These are phyloP conservation scores for Lycaon pictus DNA, from an alignment of 2,113 vertebrate genomes.

Conservation along the genomic window DNA sequence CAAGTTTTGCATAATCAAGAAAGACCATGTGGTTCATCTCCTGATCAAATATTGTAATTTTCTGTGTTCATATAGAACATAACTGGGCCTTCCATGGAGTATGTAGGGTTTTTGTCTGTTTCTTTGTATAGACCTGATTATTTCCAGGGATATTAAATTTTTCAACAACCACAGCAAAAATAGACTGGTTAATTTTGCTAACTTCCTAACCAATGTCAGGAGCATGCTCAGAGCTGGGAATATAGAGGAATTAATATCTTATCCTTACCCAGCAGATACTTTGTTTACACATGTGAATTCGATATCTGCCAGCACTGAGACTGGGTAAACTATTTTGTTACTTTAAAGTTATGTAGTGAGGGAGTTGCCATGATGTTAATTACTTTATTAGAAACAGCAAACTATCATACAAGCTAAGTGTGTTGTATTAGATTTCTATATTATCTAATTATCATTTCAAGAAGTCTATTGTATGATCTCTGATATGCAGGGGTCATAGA, in stretches of 20 bases:
- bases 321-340: neutral
- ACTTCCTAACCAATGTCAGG: neutral
- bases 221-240: neutral
- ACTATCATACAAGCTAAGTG: neutral
- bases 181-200: neutral
- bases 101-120: neutral
- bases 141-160: neutral
- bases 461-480: neutral
- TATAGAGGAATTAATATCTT: neutral
- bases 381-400: neutral
- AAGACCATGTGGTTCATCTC: neutral
- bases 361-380: neutral
- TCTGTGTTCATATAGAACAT: neutral
- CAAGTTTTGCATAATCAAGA: neutral
- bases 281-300: neutral
- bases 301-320: neutral
- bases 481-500: neutral
- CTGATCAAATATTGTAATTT: neutral
- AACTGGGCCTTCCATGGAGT: neutral
- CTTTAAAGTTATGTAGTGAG: neutral
- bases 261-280: neutral
- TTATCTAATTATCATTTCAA: constrained; percentile 9
- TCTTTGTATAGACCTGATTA: neutral
- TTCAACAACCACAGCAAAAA: neutral
- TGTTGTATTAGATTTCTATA: neutral